Evolutionary conservation across 1,140 invertebrate genomes (phyloP).

Genomic region (Conus betulinus): DNA sequence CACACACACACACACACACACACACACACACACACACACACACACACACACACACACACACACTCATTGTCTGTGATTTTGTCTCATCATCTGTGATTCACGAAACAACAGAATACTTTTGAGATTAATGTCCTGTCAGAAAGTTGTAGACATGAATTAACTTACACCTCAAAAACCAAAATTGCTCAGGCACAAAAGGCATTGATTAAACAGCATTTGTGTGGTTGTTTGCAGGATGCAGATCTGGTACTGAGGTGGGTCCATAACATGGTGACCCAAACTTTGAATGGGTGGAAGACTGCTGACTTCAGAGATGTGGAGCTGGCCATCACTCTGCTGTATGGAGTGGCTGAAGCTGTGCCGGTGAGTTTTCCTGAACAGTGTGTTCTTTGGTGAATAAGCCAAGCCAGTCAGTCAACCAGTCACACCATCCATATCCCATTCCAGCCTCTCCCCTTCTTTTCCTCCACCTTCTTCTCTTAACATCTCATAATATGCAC

Average conservation of each 20-base stretch:
- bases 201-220: neutral
- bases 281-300: conserved; percentile 76
- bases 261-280: conserved; percentile 75
- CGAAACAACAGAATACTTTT: neutral
- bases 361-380: conserved; percentile 67
- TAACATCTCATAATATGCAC: too few species aligned
- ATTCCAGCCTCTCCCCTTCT: too few species aligned
- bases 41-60: too few species aligned
- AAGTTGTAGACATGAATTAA: too few species aligned
- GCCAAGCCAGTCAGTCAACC: too few species aligned
- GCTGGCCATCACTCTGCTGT: conserved; percentile 78
- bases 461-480: too few species aligned
- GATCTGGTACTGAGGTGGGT: conserved; percentile 77
- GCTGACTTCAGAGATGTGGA: conserved; percentile 78
- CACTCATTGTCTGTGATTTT: too few species aligned
- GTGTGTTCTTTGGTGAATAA: too few species aligned
- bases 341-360: conserved; percentile 79
- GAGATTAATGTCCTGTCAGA: too few species aligned
- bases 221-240: conserved; percentile 69
- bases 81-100: neutral
- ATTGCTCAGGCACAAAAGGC: neutral
- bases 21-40: neutral
- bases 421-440: too few species aligned
- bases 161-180: too few species aligned
- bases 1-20: neutral